A percentile compares a stretch with the other conserved stretches of the same genome.
Evolutionary conservation across 2,113 vertebrate genomes (phyloP).

Genomic region (Lepidothrix coronata): DNA sequence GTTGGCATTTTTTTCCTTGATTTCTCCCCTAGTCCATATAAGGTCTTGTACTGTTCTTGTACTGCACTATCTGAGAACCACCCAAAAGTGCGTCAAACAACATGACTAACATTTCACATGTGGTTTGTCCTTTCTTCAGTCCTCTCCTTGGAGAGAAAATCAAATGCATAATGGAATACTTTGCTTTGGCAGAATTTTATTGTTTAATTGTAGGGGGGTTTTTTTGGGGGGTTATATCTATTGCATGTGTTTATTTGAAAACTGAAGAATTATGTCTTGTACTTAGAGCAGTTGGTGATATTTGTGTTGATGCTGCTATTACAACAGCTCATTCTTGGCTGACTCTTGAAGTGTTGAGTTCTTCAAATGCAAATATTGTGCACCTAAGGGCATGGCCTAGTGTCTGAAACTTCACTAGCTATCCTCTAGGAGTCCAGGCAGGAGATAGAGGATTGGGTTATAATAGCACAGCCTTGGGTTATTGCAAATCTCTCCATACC

Average conservation of each 20-base stretch:
- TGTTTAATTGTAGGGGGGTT: background rate
- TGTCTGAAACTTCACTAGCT: background rate
- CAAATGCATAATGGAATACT: background rate
- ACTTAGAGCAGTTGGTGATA: background rate
- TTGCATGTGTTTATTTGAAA: background rate
- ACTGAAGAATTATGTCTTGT: background rate
- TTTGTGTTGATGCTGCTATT: background rate
- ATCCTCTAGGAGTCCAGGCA: background rate
- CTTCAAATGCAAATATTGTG: background rate
- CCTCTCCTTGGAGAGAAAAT: background rate
- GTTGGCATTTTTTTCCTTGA: background rate
- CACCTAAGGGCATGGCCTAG: background rate
- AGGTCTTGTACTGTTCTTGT: background rate
- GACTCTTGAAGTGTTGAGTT: background rate
- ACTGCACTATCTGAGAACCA: background rate
- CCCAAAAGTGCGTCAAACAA: background rate
- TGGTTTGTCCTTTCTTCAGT: constrained; percentile 9
- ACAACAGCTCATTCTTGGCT: background rate
- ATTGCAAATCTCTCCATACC: background rate
- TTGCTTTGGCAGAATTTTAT: background rate
- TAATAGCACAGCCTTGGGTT: background rate
- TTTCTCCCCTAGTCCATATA: background rate
- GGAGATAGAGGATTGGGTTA: background rate
- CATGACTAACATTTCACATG: background rate
- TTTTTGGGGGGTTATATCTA: background rate